Evolutionary conservation across 2,888 invertebrate genomes (phyloP).

Genomic region (Plagodis dolabraria): DNA sequence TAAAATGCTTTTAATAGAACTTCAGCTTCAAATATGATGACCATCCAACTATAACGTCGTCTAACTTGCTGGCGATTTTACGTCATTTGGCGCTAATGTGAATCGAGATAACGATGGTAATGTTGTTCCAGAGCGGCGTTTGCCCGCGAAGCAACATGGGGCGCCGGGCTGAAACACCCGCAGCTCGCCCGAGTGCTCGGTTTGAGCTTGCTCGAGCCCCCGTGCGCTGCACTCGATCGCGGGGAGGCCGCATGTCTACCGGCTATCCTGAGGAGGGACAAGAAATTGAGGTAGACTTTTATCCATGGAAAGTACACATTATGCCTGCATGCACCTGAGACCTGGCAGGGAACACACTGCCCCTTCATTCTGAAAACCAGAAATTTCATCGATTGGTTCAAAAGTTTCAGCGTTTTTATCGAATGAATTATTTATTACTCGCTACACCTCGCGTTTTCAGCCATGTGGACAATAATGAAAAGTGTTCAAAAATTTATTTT

Average conservation of each 20-base stretch:
- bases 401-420: too few species aligned
- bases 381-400: background rate
- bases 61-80: too few species aligned
- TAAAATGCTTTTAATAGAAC: too few species aligned
- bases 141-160: constrained; percentile 93
- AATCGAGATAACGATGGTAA: background rate
- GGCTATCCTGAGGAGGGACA: constrained; percentile 83
- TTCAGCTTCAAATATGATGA: too few species aligned
- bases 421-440: background rate
- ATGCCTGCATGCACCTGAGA: too few species aligned
- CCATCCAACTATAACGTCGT: too few species aligned
- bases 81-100: too few species aligned
- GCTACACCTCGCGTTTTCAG: too few species aligned
- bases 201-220: constrained; percentile 93
- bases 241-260: constrained; percentile 94
- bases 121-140: constrained; percentile 90
- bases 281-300: constrained; percentile 74
- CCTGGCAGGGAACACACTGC: too few species aligned
- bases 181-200: constrained; percentile 94
- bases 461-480: too few species aligned
- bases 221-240: constrained; percentile 95
- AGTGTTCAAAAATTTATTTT: too few species aligned
- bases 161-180: constrained; percentile 92
- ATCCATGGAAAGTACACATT: background rate
- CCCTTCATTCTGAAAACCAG: too few species aligned